A percentile compares a stretch with the other conserved stretches of the same genome.
Conservation (phyloP, 1,140 invertebrate genomes). For the Cecropterus lyciades region DNA sequence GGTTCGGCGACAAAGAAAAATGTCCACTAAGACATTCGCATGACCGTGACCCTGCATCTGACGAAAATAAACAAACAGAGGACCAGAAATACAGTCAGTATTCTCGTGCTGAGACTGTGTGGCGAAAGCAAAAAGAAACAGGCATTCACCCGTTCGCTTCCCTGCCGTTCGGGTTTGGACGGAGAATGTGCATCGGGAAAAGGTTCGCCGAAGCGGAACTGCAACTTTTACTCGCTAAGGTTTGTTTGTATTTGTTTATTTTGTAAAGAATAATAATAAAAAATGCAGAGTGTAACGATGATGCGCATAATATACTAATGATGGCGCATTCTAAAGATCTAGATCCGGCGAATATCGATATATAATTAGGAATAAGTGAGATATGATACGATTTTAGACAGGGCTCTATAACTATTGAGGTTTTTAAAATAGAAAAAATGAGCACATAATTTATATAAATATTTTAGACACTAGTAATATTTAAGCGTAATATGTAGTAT, state of each 20-base stretch:
- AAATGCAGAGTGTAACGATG: too few relatives aligned
- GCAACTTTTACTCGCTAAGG: conserved; percentile 87
- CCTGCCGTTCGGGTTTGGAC: conserved; percentile 92
- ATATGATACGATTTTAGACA: too few relatives aligned
- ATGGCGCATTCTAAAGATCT: too few relatives aligned
- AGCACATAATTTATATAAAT: too few relatives aligned
- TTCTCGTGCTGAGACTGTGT: conserved; percentile 45
- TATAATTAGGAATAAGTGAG: too few relatives aligned
- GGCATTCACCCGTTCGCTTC: conserved; percentile 90
- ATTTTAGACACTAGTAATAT: too few relatives aligned
- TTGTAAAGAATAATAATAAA: not conserved
- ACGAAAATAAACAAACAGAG: conserved; percentile 34
- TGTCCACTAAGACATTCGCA: conserved; percentile 14
- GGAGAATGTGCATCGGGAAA: conserved; percentile 92
- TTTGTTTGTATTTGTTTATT: conserved; percentile 35
- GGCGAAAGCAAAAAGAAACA: conserved; percentile 65
- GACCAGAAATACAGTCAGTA: conserved; percentile 25
- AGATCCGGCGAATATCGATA: too few relatives aligned
- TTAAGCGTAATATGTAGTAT: too few relatives aligned
- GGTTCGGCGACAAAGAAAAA: conserved; percentile 9
- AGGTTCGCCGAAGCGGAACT: conserved; percentile 93
- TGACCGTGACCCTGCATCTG: conserved; percentile 19
- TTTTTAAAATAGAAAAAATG: too few relatives aligned
- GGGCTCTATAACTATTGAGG: too few relatives aligned
- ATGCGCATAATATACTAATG: too few relatives aligned